A percentile compares a stretch with the other conserved stretches of the same genome.
Conservation (phyloP, 53 echinoderm and acorn worm species). For the Echinometra lucunter region DNA sequence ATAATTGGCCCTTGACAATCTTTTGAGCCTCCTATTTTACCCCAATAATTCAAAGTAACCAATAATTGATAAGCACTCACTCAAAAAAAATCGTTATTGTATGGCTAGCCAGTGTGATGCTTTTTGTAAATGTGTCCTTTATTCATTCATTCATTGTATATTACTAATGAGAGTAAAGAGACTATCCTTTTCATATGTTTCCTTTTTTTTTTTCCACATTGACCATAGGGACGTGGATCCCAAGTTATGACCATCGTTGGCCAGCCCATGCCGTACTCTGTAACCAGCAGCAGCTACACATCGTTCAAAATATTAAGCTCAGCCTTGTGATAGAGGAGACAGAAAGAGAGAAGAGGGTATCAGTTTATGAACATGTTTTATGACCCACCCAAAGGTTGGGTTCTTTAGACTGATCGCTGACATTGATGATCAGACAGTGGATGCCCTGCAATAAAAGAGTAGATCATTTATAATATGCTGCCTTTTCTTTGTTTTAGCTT, state of each 20-base stretch:
- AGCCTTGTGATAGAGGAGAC: constrained; percentile 1
- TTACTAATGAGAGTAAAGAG: too few species aligned
- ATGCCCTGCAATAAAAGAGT: not conserved
- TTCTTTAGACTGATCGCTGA: not conserved
- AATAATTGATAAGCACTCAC: too few species aligned
- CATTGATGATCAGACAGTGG: not conserved
- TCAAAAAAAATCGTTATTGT: too few species aligned
- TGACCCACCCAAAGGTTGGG: not conserved
- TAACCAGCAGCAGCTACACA: constrained; percentile 35
- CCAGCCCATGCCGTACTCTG: not conserved
- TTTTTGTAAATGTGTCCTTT: too few species aligned
- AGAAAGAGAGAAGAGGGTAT: not conserved
- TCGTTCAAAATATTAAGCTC: constrained; percentile 9
- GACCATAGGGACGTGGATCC: constrained; percentile 59
- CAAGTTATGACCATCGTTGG: constrained; percentile 52
- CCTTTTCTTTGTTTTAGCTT: not conserved
- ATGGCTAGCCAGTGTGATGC: too few species aligned
- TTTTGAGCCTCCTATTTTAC: too few species aligned
- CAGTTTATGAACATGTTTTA: not conserved
- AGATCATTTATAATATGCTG: not conserved
- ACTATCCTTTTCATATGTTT: not conserved
- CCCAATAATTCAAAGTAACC: too few species aligned
- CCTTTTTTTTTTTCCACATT: not conserved
- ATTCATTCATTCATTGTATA: too few species aligned
- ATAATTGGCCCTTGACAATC: too few species aligned